These are phyloP conservation scores for Pangasius larnaudii DNA, from an alignment of 2,797 vertebrate species.

Conservation along the genomic window DNA sequence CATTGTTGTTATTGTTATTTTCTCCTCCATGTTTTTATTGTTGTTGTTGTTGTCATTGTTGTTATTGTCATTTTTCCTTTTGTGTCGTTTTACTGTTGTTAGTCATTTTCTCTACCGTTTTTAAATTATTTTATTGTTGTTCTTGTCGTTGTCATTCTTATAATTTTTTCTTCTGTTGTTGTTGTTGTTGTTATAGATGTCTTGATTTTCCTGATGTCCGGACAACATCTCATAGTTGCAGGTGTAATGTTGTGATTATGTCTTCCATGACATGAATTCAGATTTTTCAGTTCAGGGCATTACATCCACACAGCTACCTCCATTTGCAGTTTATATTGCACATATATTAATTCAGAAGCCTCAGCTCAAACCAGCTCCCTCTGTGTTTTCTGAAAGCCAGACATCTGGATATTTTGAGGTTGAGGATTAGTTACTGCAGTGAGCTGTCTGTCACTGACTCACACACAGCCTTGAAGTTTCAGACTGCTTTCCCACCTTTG, in stretches of 20 bases:
- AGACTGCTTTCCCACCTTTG: constrained; percentile 26
- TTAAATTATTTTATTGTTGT: not conserved
- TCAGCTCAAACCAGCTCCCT: not conserved
- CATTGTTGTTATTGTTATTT: not conserved
- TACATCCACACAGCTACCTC: not conserved
- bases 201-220: not conserved
- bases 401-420: constrained; percentile 25
- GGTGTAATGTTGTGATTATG: not conserved
- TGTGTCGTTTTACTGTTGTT: not conserved
- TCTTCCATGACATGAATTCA: not conserved
- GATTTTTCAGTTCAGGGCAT: not conserved
- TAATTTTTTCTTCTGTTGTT: too few species aligned
- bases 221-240: not conserved
- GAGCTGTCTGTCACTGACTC: constrained; percentile 27
- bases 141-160: not conserved
- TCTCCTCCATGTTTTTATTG: not conserved
- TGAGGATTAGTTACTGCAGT: constrained; percentile 45
- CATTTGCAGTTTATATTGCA: not conserved
- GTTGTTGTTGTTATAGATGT: not conserved
- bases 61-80: not conserved
- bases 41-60: not conserved
- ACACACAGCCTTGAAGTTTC: constrained; percentile 8
- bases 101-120: too few species aligned
- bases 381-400: constrained; percentile 14
- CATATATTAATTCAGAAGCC: not conserved